A percentile compares a stretch with the other conserved stretches of the same genome.
These are phyloP conservation scores for Salvelinus alpinus DNA, from an alignment of 2,113 vertebrate genomes.

Conservation along the genomic window DNA sequence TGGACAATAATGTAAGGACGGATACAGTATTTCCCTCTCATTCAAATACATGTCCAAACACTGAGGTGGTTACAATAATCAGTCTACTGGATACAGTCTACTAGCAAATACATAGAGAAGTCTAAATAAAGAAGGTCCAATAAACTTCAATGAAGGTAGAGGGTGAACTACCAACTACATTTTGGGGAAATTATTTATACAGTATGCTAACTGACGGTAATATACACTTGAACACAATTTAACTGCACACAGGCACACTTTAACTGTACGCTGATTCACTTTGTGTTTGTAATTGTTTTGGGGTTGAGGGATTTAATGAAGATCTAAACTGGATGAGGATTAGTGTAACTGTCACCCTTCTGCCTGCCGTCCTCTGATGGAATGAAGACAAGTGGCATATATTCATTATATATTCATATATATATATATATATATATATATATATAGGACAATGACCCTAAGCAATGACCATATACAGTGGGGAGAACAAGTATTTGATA, in stretches of 20 bases:
- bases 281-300: constrained; percentile 11
- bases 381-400: too few species aligned
- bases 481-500: too few species aligned
- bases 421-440: too few species aligned
- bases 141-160: neutral
- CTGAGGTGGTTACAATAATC: neutral
- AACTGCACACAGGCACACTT: neutral
- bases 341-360: neutral
- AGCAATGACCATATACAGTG: too few species aligned
- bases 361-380: neutral
- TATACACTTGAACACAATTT: neutral
- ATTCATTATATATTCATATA: too few species aligned
- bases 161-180: neutral
- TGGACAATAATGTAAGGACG: neutral
- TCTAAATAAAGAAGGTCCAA: neutral
- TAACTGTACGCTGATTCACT: neutral
- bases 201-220: too few species aligned
- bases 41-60: neutral
- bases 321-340: constrained; percentile 11
- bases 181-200: too few species aligned
- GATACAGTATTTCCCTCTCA: neutral
- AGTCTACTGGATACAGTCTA: too few species aligned
- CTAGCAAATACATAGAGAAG: neutral
- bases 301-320: constrained; percentile 22
- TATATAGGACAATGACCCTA: too few species aligned